These are phyloP conservation scores for Egretta garzetta DNA, from an alignment of 2,113 vertebrate genomes.

Conservation along the genomic window DNA sequence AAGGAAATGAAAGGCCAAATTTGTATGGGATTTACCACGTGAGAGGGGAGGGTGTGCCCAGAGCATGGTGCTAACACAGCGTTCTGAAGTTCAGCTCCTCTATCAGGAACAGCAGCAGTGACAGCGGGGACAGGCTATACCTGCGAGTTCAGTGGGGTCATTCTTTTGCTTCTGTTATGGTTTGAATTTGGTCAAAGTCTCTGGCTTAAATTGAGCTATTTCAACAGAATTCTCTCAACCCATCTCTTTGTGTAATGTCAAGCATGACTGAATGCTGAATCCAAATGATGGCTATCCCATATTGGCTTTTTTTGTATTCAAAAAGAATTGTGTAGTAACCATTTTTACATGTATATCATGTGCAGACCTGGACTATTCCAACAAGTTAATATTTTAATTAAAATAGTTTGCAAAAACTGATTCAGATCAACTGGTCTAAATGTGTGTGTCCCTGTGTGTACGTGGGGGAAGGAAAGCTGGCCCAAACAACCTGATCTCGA, in stretches of 20 bases:
- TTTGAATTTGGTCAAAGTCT: constrained; percentile 52
- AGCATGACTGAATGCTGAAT: constrained; percentile 68
- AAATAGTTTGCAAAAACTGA: constrained; percentile 79
- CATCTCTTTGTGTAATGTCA: constrained; percentile 56
- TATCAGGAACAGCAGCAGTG: constrained; percentile 12
- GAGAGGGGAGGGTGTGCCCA: background rate
- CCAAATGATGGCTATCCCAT: constrained; percentile 61
- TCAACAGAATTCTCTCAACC: constrained; percentile 55
- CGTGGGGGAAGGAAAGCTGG: constrained; percentile 13
- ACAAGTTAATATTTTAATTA: constrained; percentile 79
- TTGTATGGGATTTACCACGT: background rate
- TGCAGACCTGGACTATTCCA: constrained; percentile 72
- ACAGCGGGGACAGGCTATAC: constrained; percentile 16
- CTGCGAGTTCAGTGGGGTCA: constrained; percentile 33
- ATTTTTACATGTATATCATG: constrained; percentile 70
- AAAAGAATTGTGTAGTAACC: constrained; percentile 65
- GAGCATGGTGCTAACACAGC: constrained; percentile 33
- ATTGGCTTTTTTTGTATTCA: constrained; percentile 69
- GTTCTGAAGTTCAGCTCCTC: constrained; percentile 31
- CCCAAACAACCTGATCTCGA: background rate
- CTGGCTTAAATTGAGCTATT: constrained; percentile 62
- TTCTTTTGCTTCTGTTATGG: constrained; percentile 53
- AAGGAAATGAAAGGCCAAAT: background rate
- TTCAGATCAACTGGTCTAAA: constrained; percentile 73
- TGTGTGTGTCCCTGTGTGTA: constrained; percentile 63